A percentile compares a stretch with the other conserved stretches of the same genome.
Evolutionary conservation across 2,113 vertebrate genomes (phyloP).

Genomic region (Chitala chitala): DNA sequence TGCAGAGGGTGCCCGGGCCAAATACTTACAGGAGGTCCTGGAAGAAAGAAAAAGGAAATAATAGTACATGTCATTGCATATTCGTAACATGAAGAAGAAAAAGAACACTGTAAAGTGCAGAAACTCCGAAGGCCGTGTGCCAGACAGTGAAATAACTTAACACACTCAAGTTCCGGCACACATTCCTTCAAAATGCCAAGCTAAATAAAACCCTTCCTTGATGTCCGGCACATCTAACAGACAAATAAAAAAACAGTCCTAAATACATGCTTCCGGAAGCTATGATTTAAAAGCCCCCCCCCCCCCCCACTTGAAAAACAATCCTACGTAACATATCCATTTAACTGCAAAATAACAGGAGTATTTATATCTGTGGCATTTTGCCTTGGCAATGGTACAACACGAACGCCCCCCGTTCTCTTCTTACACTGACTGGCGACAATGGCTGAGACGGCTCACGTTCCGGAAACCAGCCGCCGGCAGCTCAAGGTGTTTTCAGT

Average conservation of each 20-base stretch:
- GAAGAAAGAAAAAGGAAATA: conserved; percentile 35
- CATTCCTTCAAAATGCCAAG: conserved; percentile 7
- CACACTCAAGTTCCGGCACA: background rate
- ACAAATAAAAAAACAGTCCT: conserved; percentile 12
- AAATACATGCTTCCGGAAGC: conserved; percentile 22
- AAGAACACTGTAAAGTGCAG: conserved; percentile 11
- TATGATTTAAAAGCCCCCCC: conserved; percentile 29
- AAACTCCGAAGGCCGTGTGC: conserved; percentile 10
- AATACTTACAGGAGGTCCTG: conserved; percentile 98
- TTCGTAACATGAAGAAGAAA: background rate
- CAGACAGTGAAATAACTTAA: conserved; percentile 14
- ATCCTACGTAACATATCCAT: conserved; percentile 30
- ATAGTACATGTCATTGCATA: conserved; percentile 44
- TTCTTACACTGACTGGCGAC: conserved; percentile 36
- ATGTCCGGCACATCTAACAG: background rate
- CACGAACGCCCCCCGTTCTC: conserved; percentile 28
- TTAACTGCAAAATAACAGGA: conserved; percentile 27
- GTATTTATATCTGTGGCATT: conserved; percentile 45
- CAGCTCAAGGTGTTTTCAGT: too few relatives aligned
- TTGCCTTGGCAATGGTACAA: conserved; percentile 38
- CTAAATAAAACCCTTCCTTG: conserved; percentile 18
- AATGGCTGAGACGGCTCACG: conserved; percentile 39
- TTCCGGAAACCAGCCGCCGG: too few relatives aligned
- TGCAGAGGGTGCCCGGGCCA: conserved; percentile 41
- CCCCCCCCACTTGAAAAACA: background rate